Base-by-base conservation (phyloP, 2,888 invertebrate genomes). In the Cecidostiba fungosa region DNA sequence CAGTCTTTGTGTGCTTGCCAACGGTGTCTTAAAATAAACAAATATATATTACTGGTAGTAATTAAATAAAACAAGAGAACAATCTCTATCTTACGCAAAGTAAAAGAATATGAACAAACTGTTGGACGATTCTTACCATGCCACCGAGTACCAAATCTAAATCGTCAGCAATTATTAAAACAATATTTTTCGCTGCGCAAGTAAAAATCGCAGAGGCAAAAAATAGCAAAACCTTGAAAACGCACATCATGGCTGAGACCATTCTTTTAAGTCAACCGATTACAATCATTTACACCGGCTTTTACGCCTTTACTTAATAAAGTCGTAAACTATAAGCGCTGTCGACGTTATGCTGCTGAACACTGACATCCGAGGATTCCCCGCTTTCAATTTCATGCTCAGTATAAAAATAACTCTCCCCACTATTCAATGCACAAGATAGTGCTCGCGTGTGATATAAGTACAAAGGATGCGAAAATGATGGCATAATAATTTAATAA, bases 151-250 rank as follows among this genome's bases (percentile, higher is more conserved):
- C 94, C 3, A 95, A 94, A 94, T 98, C 98, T 93, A 98, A 97
- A 94, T 98, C 98, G 92, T 98, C 98, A 0, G 97, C 97, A 79
- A 98, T 90, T 88, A 98, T 94, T 62, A 98, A 91, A 73, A 98
- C 94, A 91, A 98, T 96, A 94, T 98, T 98, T 47, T 85, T 87
- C 16, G 85, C 82, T 0, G 14, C 43, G 26, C 87, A 81, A 54
- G 14, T 10, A 59, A 47, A 23, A n/a, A 79, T n/a, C 14, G 39
- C n/a, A 66, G n/a, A 50, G 1, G 12, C 16, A 10, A 82, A 32
- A 3, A 84, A 47, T 39, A 84, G 0, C 3, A 73, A 12, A 43
- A 81, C 29, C n/a, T 19, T 78, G 3, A 47, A 43, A 47, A 59
- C 12, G 73, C 50, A 16, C 85, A 82, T 85, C 0, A 32, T 59